These are phyloP conservation scores for Steinernema hermaphroditum DNA, from an alignment of 2,888 invertebrate genomes.

Conservation along the genomic window DNA sequence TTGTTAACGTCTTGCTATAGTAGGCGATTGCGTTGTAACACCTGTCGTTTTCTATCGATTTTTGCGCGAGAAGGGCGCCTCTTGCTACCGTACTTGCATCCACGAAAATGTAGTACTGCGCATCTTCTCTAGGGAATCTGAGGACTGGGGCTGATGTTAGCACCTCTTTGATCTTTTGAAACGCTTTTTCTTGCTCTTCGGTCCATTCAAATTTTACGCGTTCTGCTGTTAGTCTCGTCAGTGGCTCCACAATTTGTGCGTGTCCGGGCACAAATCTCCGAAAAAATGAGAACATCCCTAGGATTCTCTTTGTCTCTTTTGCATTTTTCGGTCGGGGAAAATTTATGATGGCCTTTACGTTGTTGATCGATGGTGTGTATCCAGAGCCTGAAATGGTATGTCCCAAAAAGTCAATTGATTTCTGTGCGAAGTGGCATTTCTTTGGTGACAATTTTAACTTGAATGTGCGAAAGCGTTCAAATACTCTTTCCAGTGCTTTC, in stretches of 20 bases:
- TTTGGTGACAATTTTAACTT: conserved; percentile 40
- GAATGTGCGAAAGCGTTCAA: conserved; percentile 35
- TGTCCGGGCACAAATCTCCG: neutral
- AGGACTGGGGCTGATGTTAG: too few relatives aligned
- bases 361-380: conserved; percentile 36
- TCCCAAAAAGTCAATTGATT: conserved; percentile 37
- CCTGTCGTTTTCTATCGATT: neutral
- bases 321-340: conserved; percentile 41
- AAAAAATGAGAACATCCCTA: conserved; percentile 19
- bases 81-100: too few relatives aligned
- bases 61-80: neutral
- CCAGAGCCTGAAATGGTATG: conserved; percentile 34
- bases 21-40: neutral
- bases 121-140: too few relatives aligned
- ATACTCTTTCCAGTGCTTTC: conserved; percentile 32
- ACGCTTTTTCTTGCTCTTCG: conserved; percentile 38
- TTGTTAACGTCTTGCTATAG: neutral
- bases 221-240: neutral
- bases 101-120: too few relatives aligned
- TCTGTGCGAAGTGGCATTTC: conserved; percentile 37
- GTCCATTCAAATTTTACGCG: conserved; percentile 42
- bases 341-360: conserved; percentile 36
- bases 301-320: conserved; percentile 40
- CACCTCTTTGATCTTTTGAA: conserved; percentile 37
- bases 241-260: neutral